Evolutionary conservation across 2,113 vertebrate species (phyloP).

Genomic region (Sardina pilchardus): DNA sequence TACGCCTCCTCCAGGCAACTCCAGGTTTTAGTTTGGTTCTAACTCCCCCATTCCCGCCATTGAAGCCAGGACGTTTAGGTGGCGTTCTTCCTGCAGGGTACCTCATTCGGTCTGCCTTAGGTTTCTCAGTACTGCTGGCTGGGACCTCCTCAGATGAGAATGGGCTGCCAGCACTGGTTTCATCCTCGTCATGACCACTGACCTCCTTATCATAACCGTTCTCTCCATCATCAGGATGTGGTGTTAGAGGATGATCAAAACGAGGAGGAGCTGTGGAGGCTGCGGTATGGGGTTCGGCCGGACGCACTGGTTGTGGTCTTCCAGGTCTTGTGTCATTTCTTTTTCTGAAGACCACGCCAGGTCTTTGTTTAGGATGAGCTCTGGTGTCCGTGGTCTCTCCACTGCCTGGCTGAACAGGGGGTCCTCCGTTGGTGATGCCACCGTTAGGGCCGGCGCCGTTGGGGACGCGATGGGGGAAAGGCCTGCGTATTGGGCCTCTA

Average conservation of each 20-base stretch:
- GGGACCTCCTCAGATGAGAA: neutral
- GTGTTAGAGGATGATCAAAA: neutral
- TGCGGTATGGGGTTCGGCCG: neutral
- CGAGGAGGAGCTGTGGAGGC: neutral
- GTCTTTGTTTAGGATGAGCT: neutral
- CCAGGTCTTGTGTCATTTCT: neutral
- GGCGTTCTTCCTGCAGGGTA: neutral
- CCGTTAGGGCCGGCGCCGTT: neutral
- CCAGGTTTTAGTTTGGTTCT: constrained; percentile 4
- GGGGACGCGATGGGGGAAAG: constrained; percentile 30
- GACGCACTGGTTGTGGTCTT: neutral
- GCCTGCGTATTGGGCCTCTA: constrained; percentile 27
- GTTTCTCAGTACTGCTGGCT: neutral
- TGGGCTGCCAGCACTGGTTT: neutral
- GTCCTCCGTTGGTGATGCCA: constrained; percentile 7
- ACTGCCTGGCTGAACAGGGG: neutral
- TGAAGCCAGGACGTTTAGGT: neutral
- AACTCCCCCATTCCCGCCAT: neutral
- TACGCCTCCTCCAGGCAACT: neutral
- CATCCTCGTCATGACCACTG: neutral
- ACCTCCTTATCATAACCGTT: neutral
- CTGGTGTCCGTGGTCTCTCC: neutral
- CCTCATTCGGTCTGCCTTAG: neutral
- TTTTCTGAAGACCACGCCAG: neutral
- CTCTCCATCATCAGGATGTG: neutral